Evolutionary conservation across 2,888 invertebrate species (phyloP), one percentile per base, ranked within the genome.

Genomic region (Mimas tiliae): DNA sequence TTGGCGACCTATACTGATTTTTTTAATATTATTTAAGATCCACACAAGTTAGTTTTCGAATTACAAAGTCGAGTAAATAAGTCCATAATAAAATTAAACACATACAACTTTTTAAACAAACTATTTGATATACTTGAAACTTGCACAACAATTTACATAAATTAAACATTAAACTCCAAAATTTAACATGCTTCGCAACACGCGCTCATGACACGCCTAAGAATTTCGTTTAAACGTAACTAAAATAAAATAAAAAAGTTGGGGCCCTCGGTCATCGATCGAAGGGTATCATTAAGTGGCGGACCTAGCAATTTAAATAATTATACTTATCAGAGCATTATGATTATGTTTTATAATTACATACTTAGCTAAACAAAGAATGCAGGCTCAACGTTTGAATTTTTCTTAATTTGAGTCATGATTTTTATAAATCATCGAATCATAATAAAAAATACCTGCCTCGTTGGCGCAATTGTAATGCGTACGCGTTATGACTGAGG

Each of bases 291-390:
- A 55, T 55, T 55, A 55, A 11, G 52, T 16, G 11, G 55, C 55
- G 16, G 38, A 55, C 55, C 55, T 34, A 55, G 38, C 55, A 55
- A 55, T 55, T 38, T 34, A 16, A 38, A 55, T 55, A 55, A 55
- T 55, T 55, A 55, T 38, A 55, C 55, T 38, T 55, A 55, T 55
- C 55, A 38, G 38, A 34, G 33, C 38, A 55, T 55, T 55, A 55
- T 16, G 55, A 55, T 38, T 38, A 55, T 55, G 55, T 55, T 16
- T 38, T 16, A 34, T 55, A 55, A 55, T 55, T 38, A 55, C 55
- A 55, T 55, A 55, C 34, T 55, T 55, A 55, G 16, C 34, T 55
- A 55, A 55, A 55, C 55, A 55, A 55, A 55, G 55, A 55, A 55
- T 55, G 55, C 38, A 11, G 38, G 38, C 8, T n/a, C 21, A 51